These are phyloP conservation scores for Belgica antarctica DNA, from an alignment of 2,888 invertebrate genomes.

Conservation along the genomic window DNA sequence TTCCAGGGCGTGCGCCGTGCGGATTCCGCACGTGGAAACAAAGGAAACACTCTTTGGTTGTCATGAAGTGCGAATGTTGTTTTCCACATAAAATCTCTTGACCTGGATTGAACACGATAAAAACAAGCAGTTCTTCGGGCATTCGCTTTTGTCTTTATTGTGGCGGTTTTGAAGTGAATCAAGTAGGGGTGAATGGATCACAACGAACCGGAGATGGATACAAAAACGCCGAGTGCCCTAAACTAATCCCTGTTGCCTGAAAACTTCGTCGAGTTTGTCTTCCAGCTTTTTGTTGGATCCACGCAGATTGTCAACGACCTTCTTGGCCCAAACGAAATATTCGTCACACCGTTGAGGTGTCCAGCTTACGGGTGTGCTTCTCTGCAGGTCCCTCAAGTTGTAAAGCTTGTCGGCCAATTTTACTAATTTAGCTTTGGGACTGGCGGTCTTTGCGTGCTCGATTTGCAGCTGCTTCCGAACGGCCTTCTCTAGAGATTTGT, in stretches of 20 bases:
- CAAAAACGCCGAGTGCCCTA: conserved; percentile 27
- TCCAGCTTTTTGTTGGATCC: conserved; percentile 64
- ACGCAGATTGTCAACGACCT: conserved; percentile 64
- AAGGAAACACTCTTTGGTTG: no score
- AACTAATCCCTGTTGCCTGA: conserved; percentile 50
- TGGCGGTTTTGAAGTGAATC: no score
- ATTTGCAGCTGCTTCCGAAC: conserved; percentile 68
- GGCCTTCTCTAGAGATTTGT: conserved; percentile 64
- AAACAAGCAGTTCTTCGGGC: no score
- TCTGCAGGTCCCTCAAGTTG: conserved; percentile 68
- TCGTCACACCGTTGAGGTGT: conserved; percentile 57
- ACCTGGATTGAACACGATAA: no score
- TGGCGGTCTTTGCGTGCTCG: conserved; percentile 59
- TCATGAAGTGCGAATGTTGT: no score
- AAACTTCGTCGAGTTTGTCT: conserved; percentile 58
- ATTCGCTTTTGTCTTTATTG: no score
- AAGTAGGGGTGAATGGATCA: no score
- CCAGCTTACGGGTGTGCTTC: neutral
- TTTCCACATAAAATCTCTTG: no score
- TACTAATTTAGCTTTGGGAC: conserved; percentile 68
- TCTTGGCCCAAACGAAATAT: conserved; percentile 69
- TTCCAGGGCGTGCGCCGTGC: no score
- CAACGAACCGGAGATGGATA: no score
- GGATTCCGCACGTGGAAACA: no score
- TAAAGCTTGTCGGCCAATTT: conserved; percentile 80